phyloP scores from a whole-genome alignment of 2,888 invertebrate species.

The Calliopum simillimum region DNA sequence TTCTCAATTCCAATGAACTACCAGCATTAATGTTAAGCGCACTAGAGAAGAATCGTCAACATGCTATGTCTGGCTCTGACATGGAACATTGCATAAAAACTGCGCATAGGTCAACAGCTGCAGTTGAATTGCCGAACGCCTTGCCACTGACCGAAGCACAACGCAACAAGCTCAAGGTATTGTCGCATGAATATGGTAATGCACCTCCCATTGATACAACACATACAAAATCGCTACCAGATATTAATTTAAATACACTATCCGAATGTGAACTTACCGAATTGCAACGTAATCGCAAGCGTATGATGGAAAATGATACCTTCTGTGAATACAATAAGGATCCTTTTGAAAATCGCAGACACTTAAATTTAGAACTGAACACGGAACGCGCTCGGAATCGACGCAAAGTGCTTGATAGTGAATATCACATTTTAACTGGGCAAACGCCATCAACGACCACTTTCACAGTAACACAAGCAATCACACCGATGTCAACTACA shows the following conservation, averaged over 20 bases:
- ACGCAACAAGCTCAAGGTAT: constrained; percentile 72
- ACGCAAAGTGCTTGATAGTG: constrained; percentile 54
- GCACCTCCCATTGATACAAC: constrained; percentile 46
- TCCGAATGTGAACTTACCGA: constrained; percentile 54
- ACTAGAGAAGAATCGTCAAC: constrained; percentile 54
- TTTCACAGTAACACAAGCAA: constrained; percentile 44
- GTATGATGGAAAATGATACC: constrained; percentile 60
- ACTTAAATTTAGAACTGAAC: constrained; percentile 54
- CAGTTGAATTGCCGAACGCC: constrained; percentile 1
- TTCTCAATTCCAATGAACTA: constrained; percentile 58
- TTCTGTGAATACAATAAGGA: constrained; percentile 53
- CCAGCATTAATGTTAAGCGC: constrained; percentile 42
- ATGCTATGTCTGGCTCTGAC: constrained; percentile 47
- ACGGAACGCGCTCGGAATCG: constrained; percentile 54
- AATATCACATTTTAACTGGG: constrained; percentile 54
- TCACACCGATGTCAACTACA: constrained; percentile 57
- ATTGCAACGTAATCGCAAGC: constrained; percentile 63
- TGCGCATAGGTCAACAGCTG: constrained; percentile 22
- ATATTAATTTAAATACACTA: constrained; percentile 54
- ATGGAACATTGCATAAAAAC: constrained; percentile 47
- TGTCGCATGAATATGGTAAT: constrained; percentile 73
- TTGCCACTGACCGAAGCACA: constrained; percentile 70
- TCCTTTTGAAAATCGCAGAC: constrained; percentile 45
- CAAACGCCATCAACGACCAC: constrained; percentile 33
- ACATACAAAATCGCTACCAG: constrained; percentile 45